Evolutionary conservation across 2,797 vertebrate genomes (phyloP).

Genomic region (Salarias fasciatus): DNA sequence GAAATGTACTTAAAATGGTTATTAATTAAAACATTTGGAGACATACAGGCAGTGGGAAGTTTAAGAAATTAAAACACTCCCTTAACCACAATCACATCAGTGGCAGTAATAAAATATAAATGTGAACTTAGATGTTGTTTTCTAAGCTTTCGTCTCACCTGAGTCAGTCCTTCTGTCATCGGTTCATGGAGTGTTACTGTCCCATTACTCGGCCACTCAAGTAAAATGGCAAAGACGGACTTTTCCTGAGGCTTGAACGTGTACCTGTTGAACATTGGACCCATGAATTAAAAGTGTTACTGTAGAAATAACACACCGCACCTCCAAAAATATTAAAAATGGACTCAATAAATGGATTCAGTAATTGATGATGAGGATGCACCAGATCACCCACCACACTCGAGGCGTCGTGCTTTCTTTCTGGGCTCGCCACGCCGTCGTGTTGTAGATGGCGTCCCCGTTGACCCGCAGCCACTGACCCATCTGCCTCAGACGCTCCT

Average conservation of each 20-base stretch:
- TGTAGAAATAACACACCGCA: too few species aligned
- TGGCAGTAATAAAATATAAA: too few species aligned
- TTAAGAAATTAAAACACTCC: too few species aligned
- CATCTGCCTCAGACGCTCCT: constrained; percentile 93
- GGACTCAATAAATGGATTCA: too few species aligned
- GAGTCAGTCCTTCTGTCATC: constrained; percentile 71
- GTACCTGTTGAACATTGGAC: constrained; percentile 84
- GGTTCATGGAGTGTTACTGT: constrained; percentile 85
- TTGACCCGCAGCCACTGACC: constrained; percentile 93
- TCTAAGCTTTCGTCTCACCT: constrained; percentile 77
- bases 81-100: too few species aligned
- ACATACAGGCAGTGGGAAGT: too few species aligned
- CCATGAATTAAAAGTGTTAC: too few species aligned
- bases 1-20: too few species aligned
- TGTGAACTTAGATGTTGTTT: not conserved
- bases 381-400: constrained; percentile 88
- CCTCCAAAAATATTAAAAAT: too few species aligned
- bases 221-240: constrained; percentile 86
- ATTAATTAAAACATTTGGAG: too few species aligned
- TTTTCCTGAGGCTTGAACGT: constrained; percentile 83
- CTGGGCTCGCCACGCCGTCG: constrained; percentile 88
- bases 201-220: constrained; percentile 87
- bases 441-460: constrained; percentile 91
- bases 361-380: too few species aligned
- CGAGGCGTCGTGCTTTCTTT: constrained; percentile 84